Percentiles rank a stretch among this genome's conserved stretches.
phyloP scores from a whole-genome alignment of 2,113 vertebrate species.

The Otocyon megalotis region DNA sequence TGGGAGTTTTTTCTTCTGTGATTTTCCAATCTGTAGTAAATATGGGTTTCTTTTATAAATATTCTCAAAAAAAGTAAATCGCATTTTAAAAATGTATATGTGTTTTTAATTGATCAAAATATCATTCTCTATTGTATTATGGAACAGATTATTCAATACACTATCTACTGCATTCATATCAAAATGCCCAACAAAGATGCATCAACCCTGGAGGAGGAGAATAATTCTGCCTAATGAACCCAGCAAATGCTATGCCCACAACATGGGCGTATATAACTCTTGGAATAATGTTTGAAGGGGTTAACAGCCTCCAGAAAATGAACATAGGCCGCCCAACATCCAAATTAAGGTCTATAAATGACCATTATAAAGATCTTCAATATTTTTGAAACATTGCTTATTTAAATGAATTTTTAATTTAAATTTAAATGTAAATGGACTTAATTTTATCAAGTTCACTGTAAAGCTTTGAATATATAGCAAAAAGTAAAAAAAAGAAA shows the following conservation, averaged over 20 bases:
- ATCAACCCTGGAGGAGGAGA: not conserved
- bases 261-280: not conserved
- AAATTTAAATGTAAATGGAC: too few species aligned
- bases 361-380: not conserved
- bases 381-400: not conserved
- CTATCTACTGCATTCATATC: not conserved
- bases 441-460: not conserved
- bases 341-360: not conserved
- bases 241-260: rapidly evolving
- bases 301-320: not conserved
- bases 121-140: not conserved
- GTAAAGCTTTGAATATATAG: not conserved
- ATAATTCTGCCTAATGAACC: not conserved
- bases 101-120: not conserved
- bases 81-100: not conserved
- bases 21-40: not conserved
- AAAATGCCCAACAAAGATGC: not conserved
- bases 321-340: not conserved
- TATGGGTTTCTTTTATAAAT: not conserved
- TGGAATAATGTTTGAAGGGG: not conserved
- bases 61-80: not conserved
- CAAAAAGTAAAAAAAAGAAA: not conserved
- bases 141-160: not conserved
- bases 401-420: not conserved
- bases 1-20: not conserved